Percentiles rank a stretch among this genome's conserved stretches.
These are phyloP conservation scores for Bothrops alternatus DNA, from an alignment of 2,797 vertebrate genomes.

Conservation along the genomic window DNA sequence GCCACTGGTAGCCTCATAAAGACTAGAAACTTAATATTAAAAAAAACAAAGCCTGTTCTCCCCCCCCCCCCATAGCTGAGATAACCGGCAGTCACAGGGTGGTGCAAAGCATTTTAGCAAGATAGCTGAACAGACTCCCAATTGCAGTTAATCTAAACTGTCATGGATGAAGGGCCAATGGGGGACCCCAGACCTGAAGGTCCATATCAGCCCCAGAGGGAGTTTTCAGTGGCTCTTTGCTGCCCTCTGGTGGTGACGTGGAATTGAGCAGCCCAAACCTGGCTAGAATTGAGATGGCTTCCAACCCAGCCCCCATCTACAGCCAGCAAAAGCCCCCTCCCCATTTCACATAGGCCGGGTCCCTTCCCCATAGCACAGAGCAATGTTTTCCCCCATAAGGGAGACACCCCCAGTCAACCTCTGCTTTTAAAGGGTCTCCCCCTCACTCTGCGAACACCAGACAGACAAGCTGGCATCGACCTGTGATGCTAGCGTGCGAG, in stretches of 20 bases:
- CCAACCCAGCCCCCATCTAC: background rate
- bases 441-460: too few species aligned
- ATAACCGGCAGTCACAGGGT: background rate
- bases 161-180: background rate
- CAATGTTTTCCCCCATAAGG: background rate
- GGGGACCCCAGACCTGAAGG: background rate
- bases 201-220: background rate
- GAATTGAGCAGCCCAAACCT: background rate
- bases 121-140: background rate
- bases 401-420: background rate
- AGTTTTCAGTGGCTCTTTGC: background rate
- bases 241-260: background rate
- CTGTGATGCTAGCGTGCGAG: background rate
- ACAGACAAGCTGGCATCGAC: background rate
- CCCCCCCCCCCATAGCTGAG: background rate
- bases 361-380: background rate
- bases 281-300: background rate
- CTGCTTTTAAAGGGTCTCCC: background rate
- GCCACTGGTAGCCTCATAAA: background rate
- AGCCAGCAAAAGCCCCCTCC: background rate
- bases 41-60: background rate
- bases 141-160: background rate
- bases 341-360: background rate
- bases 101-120: background rate
- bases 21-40: background rate